These are phyloP conservation scores for Gymnarchus niloticus DNA, from an alignment of 2,113 vertebrate genomes.

Conservation along the genomic window DNA sequence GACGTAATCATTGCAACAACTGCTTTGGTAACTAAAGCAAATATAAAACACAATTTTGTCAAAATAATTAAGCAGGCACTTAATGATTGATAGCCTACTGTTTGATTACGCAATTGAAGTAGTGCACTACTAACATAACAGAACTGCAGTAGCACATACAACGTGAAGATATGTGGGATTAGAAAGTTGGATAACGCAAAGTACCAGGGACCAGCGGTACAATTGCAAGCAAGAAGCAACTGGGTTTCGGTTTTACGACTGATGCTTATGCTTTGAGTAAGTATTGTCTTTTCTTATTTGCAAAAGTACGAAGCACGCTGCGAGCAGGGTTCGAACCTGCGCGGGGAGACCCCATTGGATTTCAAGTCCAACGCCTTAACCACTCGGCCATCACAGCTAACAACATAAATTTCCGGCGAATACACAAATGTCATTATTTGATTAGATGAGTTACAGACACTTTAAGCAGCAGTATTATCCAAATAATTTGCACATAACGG, in stretches of 20 bases:
- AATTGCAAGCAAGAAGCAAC: not conserved
- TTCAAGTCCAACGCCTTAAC: slow-evolving; percentile 92
- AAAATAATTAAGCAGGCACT: not conserved
- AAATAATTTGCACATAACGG: too few relatives aligned
- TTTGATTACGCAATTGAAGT: not conserved
- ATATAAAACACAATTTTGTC: too few relatives aligned
- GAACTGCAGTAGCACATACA: not conserved
- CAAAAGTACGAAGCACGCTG: not conserved
- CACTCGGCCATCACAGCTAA: slow-evolving; percentile 68
- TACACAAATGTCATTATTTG: too few relatives aligned
- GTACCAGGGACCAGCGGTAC: not conserved
- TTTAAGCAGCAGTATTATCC: too few relatives aligned
- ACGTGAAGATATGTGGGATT: not conserved
- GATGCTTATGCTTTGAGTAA: not conserved
- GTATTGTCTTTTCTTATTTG: too few relatives aligned
- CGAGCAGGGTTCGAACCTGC: slow-evolving; percentile 68
- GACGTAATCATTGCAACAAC: too few relatives aligned
- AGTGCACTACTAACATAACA: not conserved
- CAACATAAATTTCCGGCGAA: too few relatives aligned
- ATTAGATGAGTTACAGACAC: too few relatives aligned
- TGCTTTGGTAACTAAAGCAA: too few relatives aligned
- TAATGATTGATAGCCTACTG: not conserved
- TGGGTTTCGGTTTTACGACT: not conserved
- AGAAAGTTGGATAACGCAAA: not conserved
- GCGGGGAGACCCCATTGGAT: slow-evolving; percentile 86